phyloP scores from a whole-genome alignment of 2,797 vertebrate species.

The Argyrosomus regius region DNA sequence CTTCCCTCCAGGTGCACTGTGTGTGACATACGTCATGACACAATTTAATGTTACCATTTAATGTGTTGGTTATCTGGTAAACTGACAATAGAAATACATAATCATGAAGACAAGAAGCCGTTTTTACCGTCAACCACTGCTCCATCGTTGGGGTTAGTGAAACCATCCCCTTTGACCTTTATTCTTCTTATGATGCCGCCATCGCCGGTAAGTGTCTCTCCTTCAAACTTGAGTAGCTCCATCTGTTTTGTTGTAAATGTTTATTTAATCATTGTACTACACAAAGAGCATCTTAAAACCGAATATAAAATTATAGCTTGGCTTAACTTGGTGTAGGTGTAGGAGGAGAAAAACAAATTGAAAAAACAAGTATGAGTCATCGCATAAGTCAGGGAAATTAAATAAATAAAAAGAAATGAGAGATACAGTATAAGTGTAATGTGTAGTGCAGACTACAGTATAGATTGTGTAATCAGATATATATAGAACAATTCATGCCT shows the following conservation, averaged over 20 bases:
- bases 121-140: slow-evolving; percentile 90
- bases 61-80: neutral
- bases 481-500: too few relatives aligned
- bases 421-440: neutral
- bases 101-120: neutral
- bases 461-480: neutral
- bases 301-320: slow-evolving; percentile 37
- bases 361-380: slow-evolving; percentile 53
- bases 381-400: slow-evolving; percentile 20
- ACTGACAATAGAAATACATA: neutral
- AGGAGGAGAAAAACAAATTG: slow-evolving; percentile 37
- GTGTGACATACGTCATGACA: slow-evolving; percentile 23
- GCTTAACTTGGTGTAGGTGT: slow-evolving; percentile 32
- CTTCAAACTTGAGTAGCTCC: slow-evolving; percentile 93
- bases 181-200: slow-evolving; percentile 93
- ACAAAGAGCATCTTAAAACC: slow-evolving; percentile 8
- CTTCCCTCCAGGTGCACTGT: slow-evolving; percentile 93
- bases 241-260: slow-evolving; percentile 72
- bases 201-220: slow-evolving; percentile 92
- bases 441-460: neutral
- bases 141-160: slow-evolving; percentile 93
- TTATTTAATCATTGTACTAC: slow-evolving; percentile 9
- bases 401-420: slow-evolving; percentile 8
- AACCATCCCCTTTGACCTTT: slow-evolving; percentile 94
- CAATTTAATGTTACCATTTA: neutral